phyloP scores from a whole-genome alignment of 37 sponge, comb jelly and placozoan species.

The Agelas oroides region DNA sequence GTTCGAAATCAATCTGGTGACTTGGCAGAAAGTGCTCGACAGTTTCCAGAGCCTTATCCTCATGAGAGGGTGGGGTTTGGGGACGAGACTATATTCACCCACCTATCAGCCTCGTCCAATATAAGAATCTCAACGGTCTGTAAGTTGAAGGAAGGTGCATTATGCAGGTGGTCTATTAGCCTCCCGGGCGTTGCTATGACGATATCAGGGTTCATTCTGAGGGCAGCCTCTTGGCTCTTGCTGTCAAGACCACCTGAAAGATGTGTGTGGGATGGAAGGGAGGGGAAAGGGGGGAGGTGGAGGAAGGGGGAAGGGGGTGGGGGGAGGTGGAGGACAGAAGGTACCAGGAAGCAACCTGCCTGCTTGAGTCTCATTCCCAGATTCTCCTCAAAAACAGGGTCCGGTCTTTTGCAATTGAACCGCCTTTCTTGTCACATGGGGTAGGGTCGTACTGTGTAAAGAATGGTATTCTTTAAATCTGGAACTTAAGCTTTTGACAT shows the following conservation, averaged over 20 bases:
- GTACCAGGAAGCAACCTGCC: too few relatives aligned
- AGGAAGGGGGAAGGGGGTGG: neutral
- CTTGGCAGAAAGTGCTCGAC: too few relatives aligned
- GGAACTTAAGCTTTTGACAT: too few relatives aligned
- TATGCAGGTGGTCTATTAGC: constrained; percentile 95
- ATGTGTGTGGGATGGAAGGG: neutral
- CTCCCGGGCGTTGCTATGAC: constrained; percentile 97
- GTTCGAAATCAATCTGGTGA: too few relatives aligned
- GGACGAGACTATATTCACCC: neutral
- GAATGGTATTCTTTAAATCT: too few relatives aligned
- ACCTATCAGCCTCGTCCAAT: constrained; percentile 99
- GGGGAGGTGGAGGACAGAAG: neutral
- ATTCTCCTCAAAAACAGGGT: too few relatives aligned
- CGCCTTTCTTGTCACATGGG: too few relatives aligned
- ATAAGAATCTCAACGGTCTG: constrained; percentile 92
- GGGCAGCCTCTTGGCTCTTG: constrained; percentile 84
- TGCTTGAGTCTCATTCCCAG: too few relatives aligned
- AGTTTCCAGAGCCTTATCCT: too few relatives aligned
- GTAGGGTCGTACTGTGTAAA: too few relatives aligned
- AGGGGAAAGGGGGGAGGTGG: neutral
- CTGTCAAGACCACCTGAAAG: constrained; percentile 94
- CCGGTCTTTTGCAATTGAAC: too few relatives aligned
- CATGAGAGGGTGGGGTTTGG: too few relatives aligned
- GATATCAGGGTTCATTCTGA: constrained; percentile 91
- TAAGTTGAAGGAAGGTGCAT: constrained; percentile 96